Evolutionary conservation across 1,140 invertebrate species (phyloP), one percentile per base, ranked within the genome.

Genomic region (Lethrus apterus): DNA sequence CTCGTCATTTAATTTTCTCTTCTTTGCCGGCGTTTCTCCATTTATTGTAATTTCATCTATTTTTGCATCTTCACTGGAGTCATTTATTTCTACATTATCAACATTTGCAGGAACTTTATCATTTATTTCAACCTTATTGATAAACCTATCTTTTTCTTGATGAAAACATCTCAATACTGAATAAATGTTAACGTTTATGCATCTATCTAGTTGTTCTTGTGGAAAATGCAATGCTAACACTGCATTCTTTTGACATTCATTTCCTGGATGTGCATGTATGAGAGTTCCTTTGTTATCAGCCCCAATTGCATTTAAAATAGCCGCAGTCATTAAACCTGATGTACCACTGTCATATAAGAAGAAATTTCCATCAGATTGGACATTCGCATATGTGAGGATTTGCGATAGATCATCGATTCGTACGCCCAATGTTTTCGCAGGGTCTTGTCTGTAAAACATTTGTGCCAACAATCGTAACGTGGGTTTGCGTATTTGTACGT

Each of bases 301-400:
- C 0, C 87, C 85, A 14, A 85, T 76, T 32, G 75, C 73, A 59
- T 84, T 81, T 14, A 96, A 64, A 53, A 96, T 73, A 29, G 87
- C 79, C 0, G 92, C 89, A 19, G 86, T 76, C 10, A 92, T 62
- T 20, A 98, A 68, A 1, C 92, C 93, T 58, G 79, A 78, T 32
- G 82, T 86, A 13, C 86, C 86, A 52, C 84, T 89, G 57, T 97
- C 93, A 62, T 93, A 91, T 0, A 97, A 66, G 35, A 93, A 67
- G 66, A 88, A 88, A 33, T 77, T 80, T 2, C 15, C 33, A 15
- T 83, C 76, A 2, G 78, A 76, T 57, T 81, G 80, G 1, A 96
- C 73, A 63, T 94, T 91, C 2, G 80, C 77, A 55, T 83, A 81
- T 0, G 82, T 81, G 18, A 93, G 71, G 23, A 96, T 81, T 67